Evolutionary conservation across 2,888 invertebrate species (phyloP).

Genomic region (Neuroscelio doddi): DNA sequence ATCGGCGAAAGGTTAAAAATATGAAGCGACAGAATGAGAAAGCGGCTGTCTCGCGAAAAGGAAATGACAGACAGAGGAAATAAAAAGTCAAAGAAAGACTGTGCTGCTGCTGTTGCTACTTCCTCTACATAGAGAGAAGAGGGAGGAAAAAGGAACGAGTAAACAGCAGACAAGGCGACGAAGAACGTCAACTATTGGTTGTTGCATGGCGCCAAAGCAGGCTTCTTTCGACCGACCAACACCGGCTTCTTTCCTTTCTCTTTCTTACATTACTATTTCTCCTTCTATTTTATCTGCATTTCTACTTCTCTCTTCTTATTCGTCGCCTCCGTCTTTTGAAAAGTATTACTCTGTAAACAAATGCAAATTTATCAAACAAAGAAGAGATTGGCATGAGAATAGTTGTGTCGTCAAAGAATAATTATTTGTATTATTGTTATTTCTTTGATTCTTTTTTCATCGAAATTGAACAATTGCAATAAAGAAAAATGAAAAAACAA

Average conservation of each 20-base stretch:
- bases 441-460: too few relatives aligned
- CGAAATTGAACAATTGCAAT: too few relatives aligned
- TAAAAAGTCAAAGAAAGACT: slow-evolving; percentile 10
- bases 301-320: slow-evolving; percentile 9
- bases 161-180: slow-evolving; percentile 12
- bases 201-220: slow-evolving; percentile 42
- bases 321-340: slow-evolving; percentile 22
- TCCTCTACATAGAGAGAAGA: too few relatives aligned
- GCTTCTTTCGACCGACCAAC: slow-evolving; percentile 33
- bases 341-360: slow-evolving; percentile 27
- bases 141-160: slow-evolving; percentile 26
- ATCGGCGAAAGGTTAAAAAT: slow-evolving; percentile 29
- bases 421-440: too few relatives aligned
- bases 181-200: slow-evolving; percentile 31
- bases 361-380: slow-evolving; percentile 28
- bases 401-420: too few relatives aligned
- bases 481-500: too few relatives aligned
- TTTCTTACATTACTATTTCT: slow-evolving; percentile 25
- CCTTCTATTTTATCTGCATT: slow-evolving; percentile 30
- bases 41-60: slow-evolving; percentile 17
- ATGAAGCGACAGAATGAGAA: slow-evolving; percentile 27
- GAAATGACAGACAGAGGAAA: slow-evolving; percentile 14
- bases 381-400: too few relatives aligned
- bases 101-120: too few relatives aligned
- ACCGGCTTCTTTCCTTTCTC: slow-evolving; percentile 17